Evolutionary conservation across 2,888 invertebrate genomes (phyloP).

Genomic region (Petrolisthes manimaculis): DNA sequence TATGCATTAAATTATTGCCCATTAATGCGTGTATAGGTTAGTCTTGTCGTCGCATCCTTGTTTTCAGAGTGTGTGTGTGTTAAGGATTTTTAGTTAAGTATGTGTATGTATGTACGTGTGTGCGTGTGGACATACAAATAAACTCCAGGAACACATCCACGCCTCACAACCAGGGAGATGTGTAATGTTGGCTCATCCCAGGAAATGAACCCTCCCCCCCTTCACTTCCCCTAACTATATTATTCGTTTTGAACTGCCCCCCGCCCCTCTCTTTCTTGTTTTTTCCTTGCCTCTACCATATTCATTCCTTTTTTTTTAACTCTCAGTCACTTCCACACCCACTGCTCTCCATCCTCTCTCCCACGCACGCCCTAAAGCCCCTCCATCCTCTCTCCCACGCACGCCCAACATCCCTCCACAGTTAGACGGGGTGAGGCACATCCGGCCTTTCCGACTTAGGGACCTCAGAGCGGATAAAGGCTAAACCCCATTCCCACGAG

Average conservation of each 20-base stretch:
- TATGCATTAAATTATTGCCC: too few relatives aligned
- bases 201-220: neutral
- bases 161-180: neutral
- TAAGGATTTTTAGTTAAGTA: too few relatives aligned
- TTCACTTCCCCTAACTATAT: neutral
- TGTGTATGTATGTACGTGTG: neutral
- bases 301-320: neutral
- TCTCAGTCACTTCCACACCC: slow-evolving; percentile 7
- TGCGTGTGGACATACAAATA: neutral
- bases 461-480: neutral
- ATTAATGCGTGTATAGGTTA: too few relatives aligned
- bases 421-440: slow-evolving; percentile 13
- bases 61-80: too few relatives aligned
- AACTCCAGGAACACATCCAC: neutral
- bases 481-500: slow-evolving; percentile 7
- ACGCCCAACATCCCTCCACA: slow-evolving; percentile 7
- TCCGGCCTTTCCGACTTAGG: neutral
- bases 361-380: neutral
- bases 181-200: neutral
- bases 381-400: slow-evolving; percentile 13
- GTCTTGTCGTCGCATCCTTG: too few relatives aligned
- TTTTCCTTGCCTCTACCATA: neutral
- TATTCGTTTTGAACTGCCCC: neutral
- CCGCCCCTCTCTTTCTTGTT: neutral
- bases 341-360: neutral